These are phyloP conservation scores for Galbula dea DNA, from an alignment of 2,113 vertebrate species.

Conservation along the genomic window DNA sequence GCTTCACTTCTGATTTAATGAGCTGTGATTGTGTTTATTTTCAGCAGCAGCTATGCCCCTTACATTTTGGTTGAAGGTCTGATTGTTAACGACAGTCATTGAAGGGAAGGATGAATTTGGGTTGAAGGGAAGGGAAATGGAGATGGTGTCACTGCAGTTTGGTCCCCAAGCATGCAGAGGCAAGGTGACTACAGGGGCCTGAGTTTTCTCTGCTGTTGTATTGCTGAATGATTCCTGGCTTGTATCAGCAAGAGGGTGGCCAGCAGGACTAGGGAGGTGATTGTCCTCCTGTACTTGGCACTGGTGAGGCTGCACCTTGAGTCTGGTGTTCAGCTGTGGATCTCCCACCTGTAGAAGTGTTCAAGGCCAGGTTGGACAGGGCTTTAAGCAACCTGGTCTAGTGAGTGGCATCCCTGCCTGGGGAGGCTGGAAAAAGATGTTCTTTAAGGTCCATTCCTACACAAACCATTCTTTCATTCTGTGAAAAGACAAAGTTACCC, in stretches of 20 bases:
- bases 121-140: background rate
- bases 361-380: background rate
- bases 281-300: no score
- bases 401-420: background rate
- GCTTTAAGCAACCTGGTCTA: background rate
- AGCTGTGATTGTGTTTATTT: conserved; percentile 63
- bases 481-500: background rate
- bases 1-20: conserved; percentile 48
- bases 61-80: conserved; percentile 19
- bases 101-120: background rate
- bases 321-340: background rate
- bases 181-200: background rate
- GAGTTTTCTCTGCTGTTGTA: background rate
- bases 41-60: background rate
- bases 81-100: conserved; percentile 1
- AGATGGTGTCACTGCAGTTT: background rate
- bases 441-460: background rate
- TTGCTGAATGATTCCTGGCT: background rate
- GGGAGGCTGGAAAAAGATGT: background rate
- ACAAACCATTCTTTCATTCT: background rate
- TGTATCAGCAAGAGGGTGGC: no score
- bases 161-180: background rate
- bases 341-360: background rate
- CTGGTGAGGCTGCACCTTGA: no score
- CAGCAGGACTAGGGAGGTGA: no score